A percentile compares a stretch with the other conserved stretches of the same genome.
phyloP scores from a whole-genome alignment of 2,797 vertebrate species.

The Phrynocephalus vlangalii region DNA sequence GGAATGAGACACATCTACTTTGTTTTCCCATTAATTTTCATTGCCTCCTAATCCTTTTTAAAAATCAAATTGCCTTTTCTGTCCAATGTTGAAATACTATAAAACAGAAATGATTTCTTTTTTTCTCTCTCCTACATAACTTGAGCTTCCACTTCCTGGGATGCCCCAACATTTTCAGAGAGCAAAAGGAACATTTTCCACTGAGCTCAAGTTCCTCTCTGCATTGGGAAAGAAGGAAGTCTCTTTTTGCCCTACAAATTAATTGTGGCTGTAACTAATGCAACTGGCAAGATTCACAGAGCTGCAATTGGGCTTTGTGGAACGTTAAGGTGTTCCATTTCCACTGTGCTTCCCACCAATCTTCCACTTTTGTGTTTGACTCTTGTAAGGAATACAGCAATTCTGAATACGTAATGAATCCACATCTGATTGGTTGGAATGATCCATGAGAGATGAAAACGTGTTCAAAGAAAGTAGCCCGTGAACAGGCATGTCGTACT shows the following conservation, averaged over 20 bases:
- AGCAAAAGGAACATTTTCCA: not conserved
- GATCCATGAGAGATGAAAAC: not conserved
- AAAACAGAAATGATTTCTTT: too few relatives aligned
- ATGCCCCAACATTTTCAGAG: not conserved
- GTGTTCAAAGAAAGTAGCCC: not conserved
- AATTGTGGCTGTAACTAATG: not conserved
- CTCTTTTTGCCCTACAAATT: too few relatives aligned
- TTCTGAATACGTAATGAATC: not conserved
- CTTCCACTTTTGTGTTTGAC: not conserved
- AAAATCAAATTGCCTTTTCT: too few relatives aligned
- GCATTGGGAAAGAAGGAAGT: too few relatives aligned
- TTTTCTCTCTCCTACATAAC: too few relatives aligned
- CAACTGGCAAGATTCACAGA: not conserved
- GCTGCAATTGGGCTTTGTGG: too few relatives aligned
- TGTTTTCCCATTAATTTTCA: too few relatives aligned
- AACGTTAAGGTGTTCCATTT: not conserved
- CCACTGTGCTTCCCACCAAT: not conserved
- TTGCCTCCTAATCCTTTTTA: too few relatives aligned
- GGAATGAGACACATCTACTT: too few relatives aligned
- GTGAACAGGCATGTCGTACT: not conserved
- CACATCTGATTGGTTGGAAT: not conserved
- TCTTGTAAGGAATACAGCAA: not conserved
- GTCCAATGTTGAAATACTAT: too few relatives aligned
- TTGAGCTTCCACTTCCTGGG: too few relatives aligned
- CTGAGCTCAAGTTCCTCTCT: not conserved